These are phyloP conservation scores for Hymenopus coronatus DNA, from an alignment of 2,888 invertebrate species.

Conservation along the genomic window DNA sequence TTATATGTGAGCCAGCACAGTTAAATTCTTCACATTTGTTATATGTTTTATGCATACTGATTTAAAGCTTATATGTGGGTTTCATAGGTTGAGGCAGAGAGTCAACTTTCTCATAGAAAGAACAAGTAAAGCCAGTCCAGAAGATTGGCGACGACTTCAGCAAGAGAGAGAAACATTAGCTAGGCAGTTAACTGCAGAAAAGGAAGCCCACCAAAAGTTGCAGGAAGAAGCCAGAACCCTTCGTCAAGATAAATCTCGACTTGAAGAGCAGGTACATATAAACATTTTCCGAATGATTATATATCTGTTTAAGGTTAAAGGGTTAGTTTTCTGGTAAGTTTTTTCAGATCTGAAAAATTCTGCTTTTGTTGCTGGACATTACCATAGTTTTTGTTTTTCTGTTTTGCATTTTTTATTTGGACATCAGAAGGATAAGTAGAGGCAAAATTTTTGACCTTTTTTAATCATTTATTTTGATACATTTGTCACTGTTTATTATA, in stretches of 20 bases:
- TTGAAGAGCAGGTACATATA: slow-evolving; percentile 63
- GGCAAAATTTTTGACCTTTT: no score
- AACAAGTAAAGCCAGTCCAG: slow-evolving; percentile 85
- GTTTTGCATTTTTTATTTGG: no score
- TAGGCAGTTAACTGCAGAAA: slow-evolving; percentile 73
- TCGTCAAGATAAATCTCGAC: slow-evolving; percentile 61
- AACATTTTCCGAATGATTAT: slow-evolving; percentile 35
- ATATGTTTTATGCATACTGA: not conserved
- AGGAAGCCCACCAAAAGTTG: slow-evolving; percentile 65
- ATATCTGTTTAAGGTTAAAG: not conserved
- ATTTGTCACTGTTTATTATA: no score
- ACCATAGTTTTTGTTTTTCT: no score
- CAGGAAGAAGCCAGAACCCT: slow-evolving; percentile 63
- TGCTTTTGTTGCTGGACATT: no score
- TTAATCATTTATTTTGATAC: no score
- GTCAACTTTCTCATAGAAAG: slow-evolving; percentile 86
- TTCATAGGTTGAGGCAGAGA: slow-evolving; percentile 64
- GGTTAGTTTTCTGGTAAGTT: not conserved
- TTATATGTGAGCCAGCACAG: not conserved
- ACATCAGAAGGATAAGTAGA: no score
- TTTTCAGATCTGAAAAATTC: no score
- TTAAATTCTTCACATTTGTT: not conserved
- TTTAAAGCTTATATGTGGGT: not conserved
- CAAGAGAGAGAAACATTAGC: slow-evolving; percentile 76
- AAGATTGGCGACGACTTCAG: slow-evolving; percentile 85